These are phyloP conservation scores for Serranus cabrilla DNA, from an alignment of 2,797 vertebrate genomes.

Conservation along the genomic window DNA sequence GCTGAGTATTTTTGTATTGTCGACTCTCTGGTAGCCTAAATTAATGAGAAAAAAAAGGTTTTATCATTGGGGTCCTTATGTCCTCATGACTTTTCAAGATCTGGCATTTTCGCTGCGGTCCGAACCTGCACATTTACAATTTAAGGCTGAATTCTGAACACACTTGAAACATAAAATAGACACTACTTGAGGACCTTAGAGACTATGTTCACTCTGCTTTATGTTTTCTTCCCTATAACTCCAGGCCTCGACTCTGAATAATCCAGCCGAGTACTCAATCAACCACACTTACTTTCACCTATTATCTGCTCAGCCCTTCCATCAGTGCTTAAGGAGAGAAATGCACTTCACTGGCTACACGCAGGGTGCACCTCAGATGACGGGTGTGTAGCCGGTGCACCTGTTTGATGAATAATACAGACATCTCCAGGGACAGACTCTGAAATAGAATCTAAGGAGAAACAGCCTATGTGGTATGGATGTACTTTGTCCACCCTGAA, in stretches of 20 bases:
- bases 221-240: neutral
- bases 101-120: neutral
- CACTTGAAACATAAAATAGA: neutral
- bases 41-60: no score
- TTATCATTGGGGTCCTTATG: no score
- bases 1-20: no score
- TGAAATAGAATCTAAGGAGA: slow-evolving; percentile 29
- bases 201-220: neutral
- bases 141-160: neutral
- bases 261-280: neutral
- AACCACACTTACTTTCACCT: neutral
- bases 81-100: no score
- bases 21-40: no score
- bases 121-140: neutral
- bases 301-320: slow-evolving; percentile 1
- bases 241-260: neutral
- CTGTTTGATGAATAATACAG: slow-evolving; percentile 37
- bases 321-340: slow-evolving; percentile 14
- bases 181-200: neutral
- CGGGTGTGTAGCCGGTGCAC: slow-evolving; percentile 21
- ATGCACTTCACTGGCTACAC: slow-evolving; percentile 11
- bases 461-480: neutral
- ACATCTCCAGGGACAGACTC: slow-evolving; percentile 26
- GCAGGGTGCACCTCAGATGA: slow-evolving; percentile 7
- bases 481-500: neutral